Evolutionary conservation across 2,113 vertebrate species (phyloP), one percentile per base, ranked within the genome.

Genomic region (Willisornis vidua): DNA sequence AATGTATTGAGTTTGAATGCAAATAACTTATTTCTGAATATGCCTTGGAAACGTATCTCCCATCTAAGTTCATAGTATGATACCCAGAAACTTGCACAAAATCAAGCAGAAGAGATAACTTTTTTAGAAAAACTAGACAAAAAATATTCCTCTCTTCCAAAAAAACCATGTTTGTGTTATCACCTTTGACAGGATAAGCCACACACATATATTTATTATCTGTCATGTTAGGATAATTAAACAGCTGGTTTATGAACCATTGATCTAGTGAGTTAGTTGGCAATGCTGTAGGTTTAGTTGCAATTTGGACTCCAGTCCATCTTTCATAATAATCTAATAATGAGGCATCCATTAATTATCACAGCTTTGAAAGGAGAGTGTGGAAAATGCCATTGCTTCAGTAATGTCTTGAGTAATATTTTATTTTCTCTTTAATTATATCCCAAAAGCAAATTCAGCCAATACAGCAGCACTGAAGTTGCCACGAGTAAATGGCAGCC

Each of bases 311-410:
- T 52, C 18, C 19, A 87, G 76, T 45, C 58, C 81, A 88, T 97
- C 89, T 86, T 97, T 94, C 92, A 88, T 85, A 89, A 86, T 94
- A 92, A 93, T 87, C 76, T 93, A 85, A 86, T 85, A 89, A 89
- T n/a, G 75, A 95, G n/a, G 28, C 93, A 89, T 74, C 84, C 82
- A 54, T 97, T 89, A 87, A 48, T 90, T 82, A 95, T 35, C 62
- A n/a, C 72, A 74, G 94, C 43, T 93, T 88, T 61, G 57, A 95
- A 74, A 90, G 70, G 48, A 86, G 63, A 84, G 57, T 25, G 70
- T 76, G 55, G 88, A 80, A 89, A 96, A 93, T 61, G 82, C 75
- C 90, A 41, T 8, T 8, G 54, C 86, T 85, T 86, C 91, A 73
- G 51, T 58, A 66, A 88, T 6, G 33, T 67, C 78, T 79, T 17